Conservation (phyloP, 2,113 vertebrate species). For the Uropsilus gracilis region DNA sequence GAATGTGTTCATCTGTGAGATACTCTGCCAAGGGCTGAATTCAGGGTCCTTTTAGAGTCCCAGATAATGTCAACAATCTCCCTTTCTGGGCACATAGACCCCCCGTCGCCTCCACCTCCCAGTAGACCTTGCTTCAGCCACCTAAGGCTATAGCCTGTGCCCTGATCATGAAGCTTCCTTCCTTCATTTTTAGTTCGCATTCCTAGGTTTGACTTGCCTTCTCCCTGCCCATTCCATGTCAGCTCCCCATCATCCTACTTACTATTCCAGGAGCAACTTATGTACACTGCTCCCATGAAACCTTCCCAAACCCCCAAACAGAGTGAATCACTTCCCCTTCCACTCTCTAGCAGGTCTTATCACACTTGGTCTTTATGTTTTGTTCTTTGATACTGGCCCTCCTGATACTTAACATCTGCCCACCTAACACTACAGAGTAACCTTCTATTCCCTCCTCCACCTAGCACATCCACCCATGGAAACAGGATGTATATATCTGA, state of each 20-base stretch:
- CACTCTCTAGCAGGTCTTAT: neutral
- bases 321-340: neutral
- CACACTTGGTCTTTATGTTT: neutral
- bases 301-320: neutral
- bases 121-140: neutral
- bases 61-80: neutral
- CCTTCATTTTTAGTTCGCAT: neutral
- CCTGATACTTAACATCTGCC: neutral
- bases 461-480: neutral
- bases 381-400: neutral
- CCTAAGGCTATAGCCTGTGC: neutral
- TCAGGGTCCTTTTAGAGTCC: neutral
- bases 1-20: neutral
- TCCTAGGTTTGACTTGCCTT: neutral
- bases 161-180: neutral
- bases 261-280: neutral
- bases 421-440: neutral
- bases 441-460: neutral
- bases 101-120: neutral
- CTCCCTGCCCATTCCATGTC: neutral
- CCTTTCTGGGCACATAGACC: neutral
- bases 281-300: neutral
- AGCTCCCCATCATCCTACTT: neutral
- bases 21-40: neutral
- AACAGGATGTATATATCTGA: neutral